Evolutionary conservation across 1,140 invertebrate genomes (phyloP).

Genomic region (Patella vulgata): DNA sequence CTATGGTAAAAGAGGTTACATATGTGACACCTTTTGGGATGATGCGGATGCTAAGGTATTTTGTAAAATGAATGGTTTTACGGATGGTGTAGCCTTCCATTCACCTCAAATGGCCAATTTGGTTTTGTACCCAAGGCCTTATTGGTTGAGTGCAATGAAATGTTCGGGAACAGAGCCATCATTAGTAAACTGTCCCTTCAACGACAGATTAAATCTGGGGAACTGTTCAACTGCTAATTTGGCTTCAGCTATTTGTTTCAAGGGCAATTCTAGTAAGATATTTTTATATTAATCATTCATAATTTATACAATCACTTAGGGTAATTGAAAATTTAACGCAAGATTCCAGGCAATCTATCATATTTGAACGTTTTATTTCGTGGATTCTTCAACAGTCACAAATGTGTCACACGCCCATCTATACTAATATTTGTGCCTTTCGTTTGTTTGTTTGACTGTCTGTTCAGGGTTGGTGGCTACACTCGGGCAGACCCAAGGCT

Average conservation of each 20-base stretch:
- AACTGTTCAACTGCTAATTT: conserved; percentile 38
- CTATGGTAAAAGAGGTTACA: conserved; percentile 40
- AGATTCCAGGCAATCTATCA: too few relatives aligned
- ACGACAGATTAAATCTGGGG: conserved; percentile 21
- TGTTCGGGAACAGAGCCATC: conserved; percentile 39
- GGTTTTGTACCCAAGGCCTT: conserved; percentile 21
- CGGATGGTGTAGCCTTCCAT: conserved; percentile 46
- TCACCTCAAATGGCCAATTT: conserved; percentile 23
- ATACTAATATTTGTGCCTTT: too few relatives aligned
- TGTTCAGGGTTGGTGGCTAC: too few relatives aligned
- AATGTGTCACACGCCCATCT: too few relatives aligned
- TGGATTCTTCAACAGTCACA: too few relatives aligned
- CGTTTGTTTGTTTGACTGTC: too few relatives aligned
- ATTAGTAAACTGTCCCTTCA: conserved; percentile 35
- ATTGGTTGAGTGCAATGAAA: conserved; percentile 38
- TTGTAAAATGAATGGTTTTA: conserved; percentile 36
- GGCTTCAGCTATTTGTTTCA: conserved; percentile 42
- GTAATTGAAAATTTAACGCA: too few relatives aligned
- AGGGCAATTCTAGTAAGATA: conserved; percentile 13
- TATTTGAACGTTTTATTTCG: too few relatives aligned
- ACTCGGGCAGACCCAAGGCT: too few relatives aligned
- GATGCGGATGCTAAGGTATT: conserved; percentile 49
- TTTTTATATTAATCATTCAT: too few relatives aligned
- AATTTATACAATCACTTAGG: too few relatives aligned
- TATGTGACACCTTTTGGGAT: conserved; percentile 50